Evolutionary conservation across 2,888 invertebrate species (phyloP).

Genomic region (Hymenopus coronatus): DNA sequence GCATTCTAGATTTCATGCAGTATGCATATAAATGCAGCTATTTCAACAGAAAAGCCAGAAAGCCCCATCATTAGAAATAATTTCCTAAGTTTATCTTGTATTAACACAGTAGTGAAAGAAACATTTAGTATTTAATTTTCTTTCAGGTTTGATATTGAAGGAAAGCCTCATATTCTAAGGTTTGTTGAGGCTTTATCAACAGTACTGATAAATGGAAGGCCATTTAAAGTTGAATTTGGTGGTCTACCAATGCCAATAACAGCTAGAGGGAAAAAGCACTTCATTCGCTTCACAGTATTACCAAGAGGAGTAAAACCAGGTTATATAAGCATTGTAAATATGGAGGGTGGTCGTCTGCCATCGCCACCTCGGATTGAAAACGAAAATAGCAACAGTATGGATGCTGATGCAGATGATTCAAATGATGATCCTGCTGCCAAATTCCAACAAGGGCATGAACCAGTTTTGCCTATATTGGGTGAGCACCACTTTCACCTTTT

Average conservation of each 20-base stretch:
- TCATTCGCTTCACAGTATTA: slow-evolving; percentile 74
- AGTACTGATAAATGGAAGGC: slow-evolving; percentile 74
- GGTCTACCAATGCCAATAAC: slow-evolving; percentile 77
- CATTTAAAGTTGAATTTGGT: slow-evolving; percentile 73
- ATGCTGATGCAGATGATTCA: slow-evolving; percentile 34
- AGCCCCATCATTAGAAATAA: too few relatives aligned
- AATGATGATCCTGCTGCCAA: slow-evolving; percentile 9
- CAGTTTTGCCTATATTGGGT: slow-evolving; percentile 42
- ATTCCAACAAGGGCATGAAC: slow-evolving; percentile 38
- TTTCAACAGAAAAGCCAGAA: too few relatives aligned
- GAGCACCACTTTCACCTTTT: slow-evolving; percentile 16
- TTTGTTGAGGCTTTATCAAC: slow-evolving; percentile 76
- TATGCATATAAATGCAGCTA: too few relatives aligned
- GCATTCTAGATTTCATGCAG: too few relatives aligned
- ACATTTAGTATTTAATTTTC: background rate
- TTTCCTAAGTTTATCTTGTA: too few relatives aligned
- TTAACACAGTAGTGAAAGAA: too few relatives aligned
- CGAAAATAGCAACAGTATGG: slow-evolving; percentile 42
- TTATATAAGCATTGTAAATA: slow-evolving; percentile 64
- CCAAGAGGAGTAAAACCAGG: slow-evolving; percentile 73
- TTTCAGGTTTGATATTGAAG: slow-evolving; percentile 63
- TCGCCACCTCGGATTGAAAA: slow-evolving; percentile 38
- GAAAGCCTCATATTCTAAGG: slow-evolving; percentile 69
- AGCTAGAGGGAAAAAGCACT: slow-evolving; percentile 73
- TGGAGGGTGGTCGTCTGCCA: slow-evolving; percentile 60